Evolutionary conservation across 2,113 vertebrate species (phyloP).

Genomic region (Aix galericulata): DNA sequence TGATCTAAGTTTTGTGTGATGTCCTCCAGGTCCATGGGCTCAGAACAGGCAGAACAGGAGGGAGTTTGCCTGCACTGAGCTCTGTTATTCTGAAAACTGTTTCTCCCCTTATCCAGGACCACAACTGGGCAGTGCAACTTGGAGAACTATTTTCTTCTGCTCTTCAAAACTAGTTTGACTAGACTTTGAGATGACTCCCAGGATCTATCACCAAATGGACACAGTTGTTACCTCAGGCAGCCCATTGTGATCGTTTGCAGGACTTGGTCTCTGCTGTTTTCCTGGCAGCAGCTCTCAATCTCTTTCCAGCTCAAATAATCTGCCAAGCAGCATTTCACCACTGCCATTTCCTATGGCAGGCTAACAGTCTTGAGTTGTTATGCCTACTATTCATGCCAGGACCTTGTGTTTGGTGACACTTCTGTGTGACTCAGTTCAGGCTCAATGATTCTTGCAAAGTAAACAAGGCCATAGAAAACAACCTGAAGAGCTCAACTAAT

Average conservation of each 20-base stretch:
- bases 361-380: background rate
- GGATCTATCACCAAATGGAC: background rate
- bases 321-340: slow-evolving; percentile 6
- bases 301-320: slow-evolving; percentile 7
- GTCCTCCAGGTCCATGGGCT: background rate
- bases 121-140: background rate
- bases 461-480: slow-evolving; percentile 7
- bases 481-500: slow-evolving; percentile 20
- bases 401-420: background rate
- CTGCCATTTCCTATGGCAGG: background rate
- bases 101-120: background rate
- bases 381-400: background rate
- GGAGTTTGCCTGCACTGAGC: background rate
- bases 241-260: background rate
- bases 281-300: background rate
- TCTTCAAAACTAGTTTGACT: background rate
- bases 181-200: background rate
- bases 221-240: background rate
- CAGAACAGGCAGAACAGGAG: background rate
- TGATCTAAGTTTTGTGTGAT: background rate
- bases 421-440: background rate
- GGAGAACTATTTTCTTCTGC: background rate
- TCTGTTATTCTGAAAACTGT: background rate
- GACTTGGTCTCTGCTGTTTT: background rate
- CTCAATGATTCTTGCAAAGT: slow-evolving; percentile 15